A percentile compares a stretch with the other conserved stretches of the same genome.
These are phyloP conservation scores for Pagrus major DNA, from an alignment of 2,113 vertebrate genomes.

Conservation along the genomic window DNA sequence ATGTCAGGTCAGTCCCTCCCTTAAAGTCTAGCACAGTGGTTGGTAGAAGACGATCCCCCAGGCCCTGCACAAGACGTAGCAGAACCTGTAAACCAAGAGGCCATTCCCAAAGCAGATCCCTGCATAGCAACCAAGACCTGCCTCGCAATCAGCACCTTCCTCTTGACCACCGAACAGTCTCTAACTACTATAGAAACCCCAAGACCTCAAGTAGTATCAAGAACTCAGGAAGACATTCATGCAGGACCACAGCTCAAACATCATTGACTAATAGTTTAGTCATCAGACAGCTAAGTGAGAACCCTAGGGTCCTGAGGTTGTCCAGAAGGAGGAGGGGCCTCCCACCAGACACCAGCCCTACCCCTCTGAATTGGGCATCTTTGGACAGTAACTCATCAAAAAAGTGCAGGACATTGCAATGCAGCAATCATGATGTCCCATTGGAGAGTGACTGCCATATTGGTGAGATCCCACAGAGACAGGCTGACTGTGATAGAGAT, in stretches of 20 bases:
- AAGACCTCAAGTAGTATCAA: constrained; percentile 40
- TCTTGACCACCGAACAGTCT: constrained; percentile 1
- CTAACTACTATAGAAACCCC: constrained; percentile 43
- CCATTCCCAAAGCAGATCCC: constrained; percentile 18
- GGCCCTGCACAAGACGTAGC: constrained; percentile 31
- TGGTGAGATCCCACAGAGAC: constrained; percentile 3
- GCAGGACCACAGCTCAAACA: constrained; percentile 22
- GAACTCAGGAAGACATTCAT: constrained; percentile 53
- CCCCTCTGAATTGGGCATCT: neutral
- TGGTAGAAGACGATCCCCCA: constrained; percentile 13
- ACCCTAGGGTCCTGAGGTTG: constrained; percentile 40
- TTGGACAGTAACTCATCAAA: constrained; percentile 35
- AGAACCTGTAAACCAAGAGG: constrained; percentile 34
- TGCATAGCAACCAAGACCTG: constrained; percentile 49
- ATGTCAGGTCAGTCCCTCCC: constrained; percentile 26
- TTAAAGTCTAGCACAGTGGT: constrained; percentile 29
- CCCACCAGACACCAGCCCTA: constrained; percentile 61
- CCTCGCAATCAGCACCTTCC: constrained; percentile 48
- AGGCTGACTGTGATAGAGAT: neutral
- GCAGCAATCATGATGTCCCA: neutral
- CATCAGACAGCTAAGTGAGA: constrained; percentile 2
- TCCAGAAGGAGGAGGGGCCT: constrained; percentile 71
- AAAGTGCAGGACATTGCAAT: constrained; percentile 23
- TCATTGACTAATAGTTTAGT: constrained; percentile 29
- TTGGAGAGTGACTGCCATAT: neutral